Evolutionary conservation across 2,888 invertebrate species (phyloP).

Genomic region (Tanypteryx hageni): DNA sequence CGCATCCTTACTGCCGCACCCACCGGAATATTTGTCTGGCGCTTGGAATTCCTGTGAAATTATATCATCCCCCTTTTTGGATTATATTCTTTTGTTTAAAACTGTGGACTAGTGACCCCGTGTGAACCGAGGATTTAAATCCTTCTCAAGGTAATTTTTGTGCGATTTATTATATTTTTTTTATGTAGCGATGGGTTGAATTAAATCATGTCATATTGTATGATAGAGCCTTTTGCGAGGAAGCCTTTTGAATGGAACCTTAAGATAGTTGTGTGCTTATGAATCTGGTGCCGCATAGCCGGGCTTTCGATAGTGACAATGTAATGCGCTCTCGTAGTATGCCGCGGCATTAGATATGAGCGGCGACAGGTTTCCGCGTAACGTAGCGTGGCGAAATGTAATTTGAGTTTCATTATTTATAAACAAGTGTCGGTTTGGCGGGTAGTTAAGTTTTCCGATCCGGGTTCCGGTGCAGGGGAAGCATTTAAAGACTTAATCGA

Average conservation of each 20-base stretch:
- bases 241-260: too few species aligned
- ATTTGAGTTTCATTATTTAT: too few species aligned
- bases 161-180: background rate
- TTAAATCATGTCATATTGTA: too few species aligned
- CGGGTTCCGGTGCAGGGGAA: too few species aligned
- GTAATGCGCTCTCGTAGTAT: too few species aligned
- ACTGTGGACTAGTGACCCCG: background rate
- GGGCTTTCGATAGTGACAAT: background rate
- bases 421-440: too few species aligned
- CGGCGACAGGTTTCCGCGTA: background rate
- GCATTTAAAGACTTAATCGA: too few species aligned
- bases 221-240: too few species aligned
- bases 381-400: background rate
- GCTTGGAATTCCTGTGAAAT: background rate
- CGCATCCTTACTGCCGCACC: slow-evolving; percentile 43
- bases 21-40: slow-evolving; percentile 6
- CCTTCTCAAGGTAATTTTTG: background rate
- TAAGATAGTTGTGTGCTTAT: too few species aligned
- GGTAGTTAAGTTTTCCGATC: too few species aligned
- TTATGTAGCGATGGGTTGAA: background rate
- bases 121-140: background rate
- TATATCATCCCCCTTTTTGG: background rate
- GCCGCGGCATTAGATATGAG: slow-evolving; percentile 3
- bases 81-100: background rate
- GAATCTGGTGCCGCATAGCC: background rate